These are phyloP conservation scores for Barypeithes pellucidus DNA, from an alignment of 2,888 invertebrate genomes.

Conservation along the genomic window DNA sequence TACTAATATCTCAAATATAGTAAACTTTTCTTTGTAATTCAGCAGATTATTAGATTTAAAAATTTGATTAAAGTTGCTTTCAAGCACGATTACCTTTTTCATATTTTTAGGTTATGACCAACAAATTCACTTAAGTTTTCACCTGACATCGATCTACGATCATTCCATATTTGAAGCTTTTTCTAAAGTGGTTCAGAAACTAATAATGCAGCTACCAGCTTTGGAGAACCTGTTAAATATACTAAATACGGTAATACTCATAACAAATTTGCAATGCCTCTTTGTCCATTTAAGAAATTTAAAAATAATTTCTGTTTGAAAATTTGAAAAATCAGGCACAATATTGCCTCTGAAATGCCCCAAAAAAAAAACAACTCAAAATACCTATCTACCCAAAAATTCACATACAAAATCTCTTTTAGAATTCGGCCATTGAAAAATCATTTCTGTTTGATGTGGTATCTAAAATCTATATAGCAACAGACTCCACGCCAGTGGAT, in stretches of 20 bases:
- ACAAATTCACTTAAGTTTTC: slow-evolving; percentile 93
- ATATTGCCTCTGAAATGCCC: too few species aligned
- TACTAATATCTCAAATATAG: too few species aligned
- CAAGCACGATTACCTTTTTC: too few species aligned
- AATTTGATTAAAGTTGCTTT: too few species aligned
- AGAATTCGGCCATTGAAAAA: slow-evolving; percentile 99
- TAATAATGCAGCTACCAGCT: slow-evolving; percentile 97
- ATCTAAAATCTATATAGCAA: slow-evolving; percentile 99
- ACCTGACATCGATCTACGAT: slow-evolving; percentile 98
- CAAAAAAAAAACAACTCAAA: too few species aligned
- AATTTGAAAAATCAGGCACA: too few species aligned
- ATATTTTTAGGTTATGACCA: slow-evolving; percentile 78
- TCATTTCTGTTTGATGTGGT: slow-evolving; percentile 99
- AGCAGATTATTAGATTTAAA: too few species aligned
- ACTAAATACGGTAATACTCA: slow-evolving; percentile 88
- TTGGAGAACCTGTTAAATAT: slow-evolving; percentile 98
- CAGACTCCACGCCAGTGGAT: slow-evolving; percentile 98
- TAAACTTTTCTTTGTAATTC: too few species aligned
- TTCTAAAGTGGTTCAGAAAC: slow-evolving; percentile 99
- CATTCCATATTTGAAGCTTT: slow-evolving; percentile 99
- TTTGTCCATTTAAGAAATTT: too few species aligned
- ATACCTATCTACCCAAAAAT: too few species aligned
- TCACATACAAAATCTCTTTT: slow-evolving; percentile 66
- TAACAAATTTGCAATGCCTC: too few species aligned
- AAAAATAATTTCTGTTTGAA: too few species aligned